Evolutionary conservation across 2,888 invertebrate genomes (phyloP), one percentile per base, ranked within the genome.

Genomic region (Gryllus longicercus): DNA sequence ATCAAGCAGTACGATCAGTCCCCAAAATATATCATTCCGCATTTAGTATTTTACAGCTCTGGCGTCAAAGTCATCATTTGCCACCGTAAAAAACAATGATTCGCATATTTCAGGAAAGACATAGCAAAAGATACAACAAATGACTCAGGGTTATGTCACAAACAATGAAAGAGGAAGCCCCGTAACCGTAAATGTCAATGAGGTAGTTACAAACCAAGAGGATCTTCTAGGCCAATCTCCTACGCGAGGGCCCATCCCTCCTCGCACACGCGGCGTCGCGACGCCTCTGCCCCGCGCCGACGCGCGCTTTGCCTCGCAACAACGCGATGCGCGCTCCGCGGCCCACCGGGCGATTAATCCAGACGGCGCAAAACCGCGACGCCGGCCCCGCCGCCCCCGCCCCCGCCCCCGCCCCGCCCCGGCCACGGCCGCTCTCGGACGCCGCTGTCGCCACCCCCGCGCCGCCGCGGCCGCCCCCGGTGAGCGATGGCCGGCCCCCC

Each of bases 351-450:
- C 63, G 63, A 63, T 63, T 63, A 63, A 63, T 63, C 63, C 63
- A n/a, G 63, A 63, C 63, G 63, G 63, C n/a, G 63, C 63, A 63
- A 63, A 63, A 63, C 63, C 63, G 63, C 63, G 63, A n/a, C 63
- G 63, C 16, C 63, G 63, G 16, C 63, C 16, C 63, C 63, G 14
- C 63, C n/a, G 14, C n/a, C 63, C 63, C 14, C 63, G 14, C 63
- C n/a, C 63, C n/a, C 10, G 2, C 63, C 63, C 18, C 63, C 3
- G 11, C 63, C 11, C 51, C 51, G 51, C 51, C 51, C 63, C 63
- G 16, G 63, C 63, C 38, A 38, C 38, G 38, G 38, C 38, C 38
- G 38, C 38, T 38, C 38, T 38, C 38, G 38, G 38, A 38, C 38
- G 38, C 16, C 63, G 63, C 63, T 63, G 63, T 63, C 63, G 63